Conservation (phyloP, 2,888 invertebrate species). For the Diaphora mendica region DNA sequence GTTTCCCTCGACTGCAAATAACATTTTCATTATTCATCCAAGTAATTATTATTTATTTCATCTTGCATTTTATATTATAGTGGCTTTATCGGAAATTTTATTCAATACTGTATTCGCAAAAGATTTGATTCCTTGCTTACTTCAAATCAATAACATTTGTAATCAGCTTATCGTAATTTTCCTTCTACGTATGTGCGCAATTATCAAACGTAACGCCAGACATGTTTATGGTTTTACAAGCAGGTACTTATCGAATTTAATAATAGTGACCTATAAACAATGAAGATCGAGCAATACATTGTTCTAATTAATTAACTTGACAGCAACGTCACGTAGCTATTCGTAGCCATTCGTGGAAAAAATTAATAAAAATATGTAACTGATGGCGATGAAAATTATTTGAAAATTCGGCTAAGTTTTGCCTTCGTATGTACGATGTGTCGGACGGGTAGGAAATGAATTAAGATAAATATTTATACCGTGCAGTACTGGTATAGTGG, state of each 20-base stretch:
- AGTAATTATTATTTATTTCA: too few relatives aligned
- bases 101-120: not conserved
- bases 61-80: not conserved
- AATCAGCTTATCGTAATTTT: not conserved
- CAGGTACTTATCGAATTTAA: slow-evolving; percentile 1
- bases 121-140: not conserved
- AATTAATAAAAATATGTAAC: not conserved
- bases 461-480: too few relatives aligned
- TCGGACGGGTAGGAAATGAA: too few relatives aligned
- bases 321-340: slow-evolving; percentile 2
- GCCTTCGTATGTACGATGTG: not conserved
- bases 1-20: not conserved
- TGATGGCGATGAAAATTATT: not conserved
- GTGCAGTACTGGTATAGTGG: too few relatives aligned
- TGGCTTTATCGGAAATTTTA: not conserved
- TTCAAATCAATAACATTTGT: not conserved
- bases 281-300: slow-evolving; percentile 15
- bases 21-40: not conserved
- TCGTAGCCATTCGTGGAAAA: not conserved
- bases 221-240: not conserved
- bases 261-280: slow-evolving; percentile 24
- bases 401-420: not conserved
- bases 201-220: not conserved
- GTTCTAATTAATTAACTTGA: slow-evolving; percentile 9
- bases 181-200: slow-evolving; percentile 1